phyloP scores from a whole-genome alignment of 2,797 vertebrate genomes.

The Girardinus metallicus region DNA sequence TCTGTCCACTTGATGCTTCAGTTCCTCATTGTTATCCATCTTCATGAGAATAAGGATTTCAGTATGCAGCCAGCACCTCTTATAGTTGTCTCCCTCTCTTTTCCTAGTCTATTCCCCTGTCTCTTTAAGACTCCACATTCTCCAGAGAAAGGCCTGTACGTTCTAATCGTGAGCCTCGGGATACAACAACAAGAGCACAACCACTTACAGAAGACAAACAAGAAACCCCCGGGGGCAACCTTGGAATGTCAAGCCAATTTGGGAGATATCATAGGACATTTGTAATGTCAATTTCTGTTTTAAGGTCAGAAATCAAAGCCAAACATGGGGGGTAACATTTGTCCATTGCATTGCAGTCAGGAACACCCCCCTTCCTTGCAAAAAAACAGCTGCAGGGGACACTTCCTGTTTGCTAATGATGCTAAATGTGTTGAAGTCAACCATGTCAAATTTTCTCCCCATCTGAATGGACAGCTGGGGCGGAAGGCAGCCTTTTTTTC shows the following conservation, averaged over 20 bases:
- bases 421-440: conserved; percentile 86
- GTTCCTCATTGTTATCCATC: conserved; percentile 74
- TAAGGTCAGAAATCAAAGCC: conserved; percentile 82
- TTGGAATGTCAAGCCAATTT: conserved; percentile 80
- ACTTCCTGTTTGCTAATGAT: conserved; percentile 87
- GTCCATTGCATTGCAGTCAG: conserved; percentile 78
- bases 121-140: conserved; percentile 67
- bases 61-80: conserved; percentile 67
- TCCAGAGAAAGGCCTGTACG: conserved; percentile 63
- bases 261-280: conserved; percentile 77
- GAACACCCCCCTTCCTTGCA: conserved; percentile 45
- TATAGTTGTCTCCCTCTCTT: conserved; percentile 35
- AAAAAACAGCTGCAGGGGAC: conserved; percentile 85
- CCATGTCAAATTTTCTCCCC: conserved; percentile 81
- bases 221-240: conserved; percentile 67
- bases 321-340: conserved; percentile 76
- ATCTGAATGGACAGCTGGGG: conserved; percentile 75
- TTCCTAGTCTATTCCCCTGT: conserved; percentile 42
- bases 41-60: conserved; percentile 77
- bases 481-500: conserved; percentile 57
- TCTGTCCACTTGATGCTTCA: conserved; percentile 70
- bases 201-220: conserved; percentile 78
- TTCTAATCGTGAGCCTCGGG: conserved; percentile 70
- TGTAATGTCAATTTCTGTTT: conserved; percentile 80
- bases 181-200: conserved; percentile 71